Conservation (phyloP, 2,797 vertebrate species). For the Gallirallus australis region DNA sequence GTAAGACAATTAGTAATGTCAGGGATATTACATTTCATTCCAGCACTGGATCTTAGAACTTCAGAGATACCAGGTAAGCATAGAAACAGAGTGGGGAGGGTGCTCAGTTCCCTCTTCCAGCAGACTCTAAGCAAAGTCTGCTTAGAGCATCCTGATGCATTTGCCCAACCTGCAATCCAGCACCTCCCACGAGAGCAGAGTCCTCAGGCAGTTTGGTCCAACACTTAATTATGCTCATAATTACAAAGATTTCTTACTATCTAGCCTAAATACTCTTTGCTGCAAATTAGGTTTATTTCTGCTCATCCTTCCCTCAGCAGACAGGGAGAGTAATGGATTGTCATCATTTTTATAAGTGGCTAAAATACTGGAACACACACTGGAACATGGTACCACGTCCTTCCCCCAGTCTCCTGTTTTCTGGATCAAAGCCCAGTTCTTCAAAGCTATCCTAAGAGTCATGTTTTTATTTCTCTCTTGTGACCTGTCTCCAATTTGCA, state of each 20-base stretch:
- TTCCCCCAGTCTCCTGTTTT: not conserved
- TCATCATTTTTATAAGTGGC: not conserved
- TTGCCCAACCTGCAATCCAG: not conserved
- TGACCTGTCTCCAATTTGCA: not conserved
- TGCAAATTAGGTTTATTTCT: constrained; percentile 11
- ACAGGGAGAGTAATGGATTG: not conserved
- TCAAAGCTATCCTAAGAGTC: not conserved
- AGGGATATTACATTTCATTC: not conserved
- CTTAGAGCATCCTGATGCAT: not conserved
- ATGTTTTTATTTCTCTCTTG: not conserved
- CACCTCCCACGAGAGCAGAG: not conserved
- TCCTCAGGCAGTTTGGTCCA: not conserved
- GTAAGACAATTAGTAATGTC: not conserved
- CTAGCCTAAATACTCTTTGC: constrained; percentile 26
- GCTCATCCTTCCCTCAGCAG: not conserved
- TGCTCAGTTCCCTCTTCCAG: not conserved
- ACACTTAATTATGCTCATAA: not conserved
- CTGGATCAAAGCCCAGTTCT: not conserved
- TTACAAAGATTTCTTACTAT: not conserved
- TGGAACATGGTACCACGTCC: not conserved
- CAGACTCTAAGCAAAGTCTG: not conserved
- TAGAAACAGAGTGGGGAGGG: not conserved
- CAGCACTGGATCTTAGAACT: not conserved
- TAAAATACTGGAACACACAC: not conserved
- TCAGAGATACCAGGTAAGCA: not conserved